A percentile compares a stretch with the other conserved stretches of the same genome.
Evolutionary conservation across 2,797 vertebrate genomes (phyloP).

Genomic region (Anguilla marmorata): DNA sequence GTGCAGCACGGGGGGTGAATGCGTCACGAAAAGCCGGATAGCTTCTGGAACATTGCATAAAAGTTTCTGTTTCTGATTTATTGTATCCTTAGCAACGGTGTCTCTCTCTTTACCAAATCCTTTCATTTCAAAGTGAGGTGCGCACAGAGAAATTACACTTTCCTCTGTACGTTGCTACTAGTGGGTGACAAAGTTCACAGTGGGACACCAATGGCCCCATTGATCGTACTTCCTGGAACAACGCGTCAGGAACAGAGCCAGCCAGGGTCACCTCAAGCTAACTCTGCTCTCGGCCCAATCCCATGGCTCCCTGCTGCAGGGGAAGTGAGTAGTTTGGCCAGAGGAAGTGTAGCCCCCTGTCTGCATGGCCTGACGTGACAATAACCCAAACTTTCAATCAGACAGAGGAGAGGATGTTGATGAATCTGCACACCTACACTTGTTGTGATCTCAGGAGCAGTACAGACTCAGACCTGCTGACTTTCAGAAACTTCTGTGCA

Average conservation of each 20-base stretch:
- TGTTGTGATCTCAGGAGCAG: background rate
- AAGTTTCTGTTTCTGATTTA: background rate
- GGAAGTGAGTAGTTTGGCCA: background rate
- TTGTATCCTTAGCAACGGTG: background rate
- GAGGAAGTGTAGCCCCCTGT: conserved; percentile 32
- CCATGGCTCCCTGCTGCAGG: conserved; percentile 9
- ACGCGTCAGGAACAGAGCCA: background rate
- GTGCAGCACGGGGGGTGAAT: background rate
- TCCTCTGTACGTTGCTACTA: background rate
- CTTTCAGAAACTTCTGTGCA: background rate
- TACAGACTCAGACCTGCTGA: background rate
- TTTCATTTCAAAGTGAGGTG: background rate
- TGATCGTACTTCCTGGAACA: background rate
- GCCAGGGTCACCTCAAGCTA: conserved; percentile 17
- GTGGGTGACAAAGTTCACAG: background rate
- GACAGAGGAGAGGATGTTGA: conserved; percentile 15
- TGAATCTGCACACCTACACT: background rate
- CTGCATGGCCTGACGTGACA: conserved; percentile 21
- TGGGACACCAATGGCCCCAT: conserved; percentile 20
- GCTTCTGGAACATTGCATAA: conserved; percentile 21
- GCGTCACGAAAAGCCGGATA: background rate
- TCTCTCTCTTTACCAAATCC: background rate
- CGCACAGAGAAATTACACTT: background rate
- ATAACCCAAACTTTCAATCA: conserved; percentile 17
- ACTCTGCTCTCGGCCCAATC: conserved; percentile 13